Conservation (phyloP, 2,888 invertebrate species). For the Diabrotica balteata region DNA sequence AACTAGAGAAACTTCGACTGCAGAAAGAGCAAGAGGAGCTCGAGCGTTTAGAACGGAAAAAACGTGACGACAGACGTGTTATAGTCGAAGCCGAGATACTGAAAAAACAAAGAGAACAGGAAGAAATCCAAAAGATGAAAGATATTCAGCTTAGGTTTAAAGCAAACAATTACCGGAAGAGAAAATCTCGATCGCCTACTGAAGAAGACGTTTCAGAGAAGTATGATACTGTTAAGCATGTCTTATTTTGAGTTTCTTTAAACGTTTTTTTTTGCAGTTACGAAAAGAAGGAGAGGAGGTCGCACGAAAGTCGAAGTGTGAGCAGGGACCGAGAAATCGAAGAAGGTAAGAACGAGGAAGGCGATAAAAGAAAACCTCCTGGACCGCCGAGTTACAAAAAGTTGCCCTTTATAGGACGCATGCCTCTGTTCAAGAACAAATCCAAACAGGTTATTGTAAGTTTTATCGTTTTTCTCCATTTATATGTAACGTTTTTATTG, state of each 20-base stretch:
- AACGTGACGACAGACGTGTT: slow-evolving; percentile 52
- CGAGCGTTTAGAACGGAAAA: slow-evolving; percentile 52
- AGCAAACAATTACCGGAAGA: slow-evolving; percentile 47
- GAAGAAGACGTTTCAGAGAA: no score
- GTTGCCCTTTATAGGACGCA: slow-evolving; percentile 84
- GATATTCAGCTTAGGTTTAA: slow-evolving; percentile 55
- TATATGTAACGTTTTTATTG: no score
- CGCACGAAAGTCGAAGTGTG: slow-evolving; percentile 33
- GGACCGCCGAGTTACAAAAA: slow-evolving; percentile 68
- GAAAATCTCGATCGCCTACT: slow-evolving; percentile 23
- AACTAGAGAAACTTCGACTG: slow-evolving; percentile 51
- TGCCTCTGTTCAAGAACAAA: slow-evolving; percentile 78
- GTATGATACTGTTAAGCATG: background rate
- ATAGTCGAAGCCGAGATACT: slow-evolving; percentile 51
- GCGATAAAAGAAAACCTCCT: slow-evolving; percentile 50
- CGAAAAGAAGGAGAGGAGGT: slow-evolving; percentile 10
- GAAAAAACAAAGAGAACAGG: slow-evolving; percentile 51
- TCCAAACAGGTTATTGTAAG: slow-evolving; percentile 47
- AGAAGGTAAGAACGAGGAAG: slow-evolving; percentile 15
- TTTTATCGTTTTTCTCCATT: no score
- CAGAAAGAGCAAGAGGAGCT: slow-evolving; percentile 58
- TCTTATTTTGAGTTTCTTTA: no score
- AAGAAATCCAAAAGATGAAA: slow-evolving; percentile 54
- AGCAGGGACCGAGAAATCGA: slow-evolving; percentile 17
- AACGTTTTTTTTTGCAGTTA: no score